A percentile compares a stretch with the other conserved stretches of the same genome.
Conservation (phyloP, 1,140 invertebrate genomes). For the Arion vulgaris region DNA sequence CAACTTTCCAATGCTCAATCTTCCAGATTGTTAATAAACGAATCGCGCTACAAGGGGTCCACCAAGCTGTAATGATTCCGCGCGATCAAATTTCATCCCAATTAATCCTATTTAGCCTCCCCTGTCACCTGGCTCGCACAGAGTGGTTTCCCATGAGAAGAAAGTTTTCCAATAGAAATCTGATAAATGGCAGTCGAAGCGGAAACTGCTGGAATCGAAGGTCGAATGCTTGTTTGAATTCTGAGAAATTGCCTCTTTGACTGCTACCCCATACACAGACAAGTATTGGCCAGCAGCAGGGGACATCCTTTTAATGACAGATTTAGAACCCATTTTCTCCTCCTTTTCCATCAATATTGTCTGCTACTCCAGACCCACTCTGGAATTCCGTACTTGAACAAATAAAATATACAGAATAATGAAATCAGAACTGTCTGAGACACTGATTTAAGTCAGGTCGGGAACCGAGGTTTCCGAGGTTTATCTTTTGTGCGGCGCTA, state of each 20-base stretch:
- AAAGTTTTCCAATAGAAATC: neutral
- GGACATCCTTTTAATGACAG: neutral
- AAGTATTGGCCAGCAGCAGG: neutral
- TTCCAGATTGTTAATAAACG: neutral
- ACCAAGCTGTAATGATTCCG: neutral
- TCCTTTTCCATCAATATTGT: neutral
- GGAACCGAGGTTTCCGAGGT: neutral
- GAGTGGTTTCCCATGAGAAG: neutral
- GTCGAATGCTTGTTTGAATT: conserved; percentile 1
- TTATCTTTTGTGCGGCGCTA: neutral
- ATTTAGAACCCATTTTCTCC: neutral
- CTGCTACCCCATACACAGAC: neutral
- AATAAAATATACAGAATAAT: neutral
- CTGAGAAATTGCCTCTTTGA: conserved; percentile 2
- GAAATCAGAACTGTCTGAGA: neutral
- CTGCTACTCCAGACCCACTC: neutral
- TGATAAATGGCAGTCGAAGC: neutral
- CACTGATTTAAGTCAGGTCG: neutral
- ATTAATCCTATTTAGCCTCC: neutral
- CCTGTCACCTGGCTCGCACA: neutral
- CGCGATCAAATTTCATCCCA: conserved; percentile 1
- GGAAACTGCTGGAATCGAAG: neutral
- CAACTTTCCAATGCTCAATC: neutral
- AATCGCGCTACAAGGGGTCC: neutral
- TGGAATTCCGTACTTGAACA: neutral